Evolutionary conservation across 1,140 invertebrate genomes (phyloP), one percentile per base, ranked within the genome.

Genomic region (Harlomillsia oculata): DNA sequence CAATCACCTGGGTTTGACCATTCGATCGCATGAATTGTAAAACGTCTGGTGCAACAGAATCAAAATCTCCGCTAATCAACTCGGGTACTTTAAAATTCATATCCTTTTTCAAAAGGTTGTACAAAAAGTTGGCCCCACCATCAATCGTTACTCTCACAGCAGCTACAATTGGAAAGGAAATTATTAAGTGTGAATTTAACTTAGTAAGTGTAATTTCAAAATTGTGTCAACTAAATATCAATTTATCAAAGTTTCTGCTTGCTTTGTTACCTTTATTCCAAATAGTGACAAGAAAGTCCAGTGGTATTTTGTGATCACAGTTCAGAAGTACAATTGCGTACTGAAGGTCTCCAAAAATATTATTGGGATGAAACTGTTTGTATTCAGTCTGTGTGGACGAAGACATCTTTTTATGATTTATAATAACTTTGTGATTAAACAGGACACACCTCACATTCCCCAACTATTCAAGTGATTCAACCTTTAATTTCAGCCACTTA

Each of bases 41-140:
- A n/a, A 49, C 45, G 9, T 54, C 16, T 6, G 21, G 9, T 1
- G 9, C n/a, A 2, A 60, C 44, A 14, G 52, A 55, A 23, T 60
- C 58, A 45, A 60, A 60, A 37, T 60, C 58, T 34, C 58, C 58
- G 18, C 21, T 36, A 1, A 46, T 46, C 41, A 53, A 44, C 18
- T 40, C 28, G 18, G 16, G 41, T 1, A 26, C 9, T 32, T 57
- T 36, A 20, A 28, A 18, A 2, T 3, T 23, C 23, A 1, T 20
- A 32, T 3, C 4, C 16, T 21, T 23, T 39, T 20, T 28, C n/a
- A 37, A 39, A 13, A 56, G 26, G 8, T 20, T 21, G 26, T 56
- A 21, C 53, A 44, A 56, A 13, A 6, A 36, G 26, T 56, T 56
- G n/a, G 43, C 43, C 18, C 53, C 53, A 20, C 53, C 53, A 20